A percentile compares a stretch with the other conserved stretches of the same genome.
Conservation (phyloP, 2,888 invertebrate genomes). For the Tubiluchus corallicola region DNA sequence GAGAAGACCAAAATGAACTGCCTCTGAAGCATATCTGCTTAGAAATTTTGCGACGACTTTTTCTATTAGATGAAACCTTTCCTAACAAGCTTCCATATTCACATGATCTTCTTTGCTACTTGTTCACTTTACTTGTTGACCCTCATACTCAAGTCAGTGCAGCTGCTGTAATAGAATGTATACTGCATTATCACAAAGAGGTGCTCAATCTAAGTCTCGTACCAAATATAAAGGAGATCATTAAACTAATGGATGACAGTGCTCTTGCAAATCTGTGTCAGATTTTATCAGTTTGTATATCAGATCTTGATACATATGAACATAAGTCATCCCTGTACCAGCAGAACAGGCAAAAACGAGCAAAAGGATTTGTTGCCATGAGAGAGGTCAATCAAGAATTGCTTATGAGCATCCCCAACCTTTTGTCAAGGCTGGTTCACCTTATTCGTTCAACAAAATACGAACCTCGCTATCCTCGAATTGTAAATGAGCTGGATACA, state of each 20-base stretch:
- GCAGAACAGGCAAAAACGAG: slow-evolving; percentile 1
- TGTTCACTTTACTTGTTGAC: background rate
- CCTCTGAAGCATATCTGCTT: background rate
- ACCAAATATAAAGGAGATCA: background rate
- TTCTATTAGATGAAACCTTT: background rate
- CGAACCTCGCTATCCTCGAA: slow-evolving; percentile 25
- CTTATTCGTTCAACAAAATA: slow-evolving; percentile 27
- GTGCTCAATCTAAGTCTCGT: background rate
- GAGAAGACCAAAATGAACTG: background rate
- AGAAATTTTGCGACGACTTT: background rate
- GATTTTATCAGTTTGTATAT: slow-evolving; percentile 30
- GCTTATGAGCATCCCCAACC: slow-evolving; percentile 26
- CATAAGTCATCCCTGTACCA: slow-evolving; percentile 25
- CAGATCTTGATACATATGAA: slow-evolving; percentile 31
- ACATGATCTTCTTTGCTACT: background rate
- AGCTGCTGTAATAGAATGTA: background rate
- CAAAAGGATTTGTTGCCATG: slow-evolving; percentile 27
- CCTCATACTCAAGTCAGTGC: background rate
- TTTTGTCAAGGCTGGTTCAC: slow-evolving; percentile 25
- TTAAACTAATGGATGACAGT: background rate
- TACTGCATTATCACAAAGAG: background rate
- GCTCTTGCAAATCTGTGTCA: slow-evolving; percentile 28
- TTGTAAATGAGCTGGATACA: slow-evolving; percentile 28
- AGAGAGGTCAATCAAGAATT: slow-evolving; percentile 30
- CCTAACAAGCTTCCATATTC: background rate